These are phyloP conservation scores for Lysandra bellargus DNA, from an alignment of 2,888 invertebrate genomes.

Conservation along the genomic window DNA sequence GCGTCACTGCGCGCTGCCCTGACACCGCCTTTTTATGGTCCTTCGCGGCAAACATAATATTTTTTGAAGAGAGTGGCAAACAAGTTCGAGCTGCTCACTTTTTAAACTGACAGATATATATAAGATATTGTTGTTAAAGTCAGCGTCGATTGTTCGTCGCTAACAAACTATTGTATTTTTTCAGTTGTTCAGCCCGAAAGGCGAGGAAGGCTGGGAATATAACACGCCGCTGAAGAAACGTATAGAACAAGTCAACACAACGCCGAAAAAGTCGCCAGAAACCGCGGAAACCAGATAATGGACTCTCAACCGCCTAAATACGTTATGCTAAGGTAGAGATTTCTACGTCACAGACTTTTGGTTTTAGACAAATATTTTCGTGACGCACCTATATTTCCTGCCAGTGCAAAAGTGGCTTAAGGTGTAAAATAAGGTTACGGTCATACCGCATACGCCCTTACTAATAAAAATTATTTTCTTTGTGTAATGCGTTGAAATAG, in stretches of 20 bases:
- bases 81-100: too few relatives aligned
- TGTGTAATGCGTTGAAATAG: too few relatives aligned
- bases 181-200: constrained; percentile 85
- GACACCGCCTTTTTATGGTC: not conserved
- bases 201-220: constrained; percentile 83
- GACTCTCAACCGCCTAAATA: constrained; percentile 35
- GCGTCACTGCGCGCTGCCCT: not conserved
- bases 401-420: constrained; percentile 3
- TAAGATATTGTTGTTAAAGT: too few relatives aligned
- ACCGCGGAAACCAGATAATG: constrained; percentile 67
- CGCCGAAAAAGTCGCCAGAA: constrained; percentile 55
- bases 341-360: constrained; percentile 51
- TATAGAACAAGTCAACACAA: constrained; percentile 45
- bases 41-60: too few relatives aligned
- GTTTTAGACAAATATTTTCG: constrained; percentile 42
- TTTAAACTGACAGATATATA: too few relatives aligned
- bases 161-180: constrained; percentile 39
- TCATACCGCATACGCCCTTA: too few relatives aligned
- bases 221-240: constrained; percentile 75
- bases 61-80: too few relatives aligned
- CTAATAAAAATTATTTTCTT: not conserved
- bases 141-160: too few relatives aligned
- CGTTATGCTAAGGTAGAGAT: constrained; percentile 50
- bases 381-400: constrained; percentile 45
- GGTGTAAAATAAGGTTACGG: not conserved